Base-by-base conservation (phyloP, 2,888 invertebrate species). In the Cerceris ruficornis region DNA sequence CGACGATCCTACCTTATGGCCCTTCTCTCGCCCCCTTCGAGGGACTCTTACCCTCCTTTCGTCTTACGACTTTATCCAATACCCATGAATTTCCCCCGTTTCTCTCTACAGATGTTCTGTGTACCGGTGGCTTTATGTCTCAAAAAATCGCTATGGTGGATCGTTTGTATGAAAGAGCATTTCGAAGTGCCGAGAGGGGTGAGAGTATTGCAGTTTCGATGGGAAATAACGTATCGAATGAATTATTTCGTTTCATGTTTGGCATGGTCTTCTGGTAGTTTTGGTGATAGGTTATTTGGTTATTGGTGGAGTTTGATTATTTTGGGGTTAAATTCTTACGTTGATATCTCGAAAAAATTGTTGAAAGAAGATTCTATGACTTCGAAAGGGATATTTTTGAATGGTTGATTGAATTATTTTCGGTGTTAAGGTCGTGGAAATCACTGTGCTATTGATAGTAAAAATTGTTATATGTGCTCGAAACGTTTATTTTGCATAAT, bases 61-160 rank as follows among this genome's bases (percentile, higher is more conserved):
- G 66, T 69, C 81, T 79, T 83, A 84, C 82, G 79, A 81, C 79
- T 81, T 83, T 60, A 83, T 84, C 75, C 83, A 73, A 78, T 72
- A 70, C 62, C 69, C 80, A 75, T 67, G 78, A 72, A 61, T 80
- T 75, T 58, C 17, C 43, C 57, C 46, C n/a, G 57, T 65, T 50
- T 60, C 58, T 54, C 50, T 14, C 49, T 28, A 9, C 69, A n/a
- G 52, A 66, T 49, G 62, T 17, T 62, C 54, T n/a, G 52, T 75
- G 13, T 43, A 28, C 52, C 11, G 50, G 41, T 13, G 43, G 49
- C 49, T 75, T 75, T 67, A 75, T 41, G 46, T 39, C 43, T 13
- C 55, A 41, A 59, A 42, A 70, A 70, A 69, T 74, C 74, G 42
- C 61, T 57, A 39, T 54, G 57, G 65, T 17, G 14, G 13, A 11